Evolutionary conservation across 2,888 invertebrate genomes (phyloP).

Genomic region (Leucoma salicis): DNA sequence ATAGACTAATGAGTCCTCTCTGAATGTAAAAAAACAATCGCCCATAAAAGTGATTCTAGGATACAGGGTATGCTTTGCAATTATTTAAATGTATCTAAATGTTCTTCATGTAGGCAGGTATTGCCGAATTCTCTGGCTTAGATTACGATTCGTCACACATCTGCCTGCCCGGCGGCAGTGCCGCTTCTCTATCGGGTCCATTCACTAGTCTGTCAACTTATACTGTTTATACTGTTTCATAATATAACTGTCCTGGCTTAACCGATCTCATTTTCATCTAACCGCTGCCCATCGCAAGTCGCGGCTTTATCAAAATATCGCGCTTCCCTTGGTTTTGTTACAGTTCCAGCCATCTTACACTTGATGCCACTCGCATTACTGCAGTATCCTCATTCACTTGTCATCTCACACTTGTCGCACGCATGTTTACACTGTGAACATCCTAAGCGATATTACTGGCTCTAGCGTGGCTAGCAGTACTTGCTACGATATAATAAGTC

Average conservation of each 20-base stretch:
- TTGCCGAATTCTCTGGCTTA: conserved; percentile 58
- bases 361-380: conserved; percentile 46
- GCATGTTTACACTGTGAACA: conserved; percentile 21
- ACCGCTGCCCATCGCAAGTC: conserved; percentile 34
- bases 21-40: conserved; percentile 79
- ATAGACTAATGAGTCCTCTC: conserved; percentile 75
- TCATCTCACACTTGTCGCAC: conserved; percentile 43
- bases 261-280: conserved; percentile 58
- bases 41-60: conserved; percentile 90
- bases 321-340: conserved; percentile 55
- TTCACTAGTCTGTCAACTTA: conserved; percentile 71
- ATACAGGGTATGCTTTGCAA: conserved; percentile 97
- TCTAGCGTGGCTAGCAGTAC: background rate
- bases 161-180: conserved; percentile 50
- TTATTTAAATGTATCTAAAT: conserved; percentile 89
- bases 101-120: conserved; percentile 76
- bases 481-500: conserved; percentile 2
- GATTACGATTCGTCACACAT: conserved; percentile 48
- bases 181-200: conserved; percentile 70
- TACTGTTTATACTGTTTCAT: conserved; percentile 75
- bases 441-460: background rate
- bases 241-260: conserved; percentile 66
- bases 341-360: conserved; percentile 36
- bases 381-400: conserved; percentile 65
- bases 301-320: conserved; percentile 43